Conservation (phyloP, 2,888 invertebrate species). For the Blera fallax region DNA sequence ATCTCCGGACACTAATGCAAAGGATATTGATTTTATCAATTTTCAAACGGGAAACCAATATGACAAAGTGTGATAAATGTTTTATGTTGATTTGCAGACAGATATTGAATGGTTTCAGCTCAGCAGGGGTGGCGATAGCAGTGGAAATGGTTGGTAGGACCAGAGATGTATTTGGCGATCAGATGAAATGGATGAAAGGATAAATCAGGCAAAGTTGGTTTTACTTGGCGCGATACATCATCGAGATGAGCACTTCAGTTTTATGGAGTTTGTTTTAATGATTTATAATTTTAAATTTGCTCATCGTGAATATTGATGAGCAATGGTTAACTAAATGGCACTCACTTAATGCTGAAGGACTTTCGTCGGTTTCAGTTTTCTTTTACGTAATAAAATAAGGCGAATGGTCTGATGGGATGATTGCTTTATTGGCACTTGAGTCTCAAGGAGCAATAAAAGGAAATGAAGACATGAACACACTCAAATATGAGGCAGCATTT, state of each 20-base stretch:
- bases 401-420: background rate
- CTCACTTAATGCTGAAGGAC: background rate
- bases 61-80: conserved; percentile 73
- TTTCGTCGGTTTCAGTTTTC: background rate
- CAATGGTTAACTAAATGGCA: background rate
- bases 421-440: background rate
- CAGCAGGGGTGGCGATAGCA: background rate
- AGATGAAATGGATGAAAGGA: conserved; percentile 40
- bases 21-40: conserved; percentile 72
- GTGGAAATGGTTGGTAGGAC: background rate
- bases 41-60: conserved; percentile 70
- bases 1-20: conserved; percentile 64
- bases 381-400: background rate
- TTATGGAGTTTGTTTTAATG: conserved; percentile 31
- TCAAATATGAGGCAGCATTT: too few relatives aligned
- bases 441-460: background rate
- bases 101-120: conserved; percentile 43
- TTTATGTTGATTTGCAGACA: conserved; percentile 70
- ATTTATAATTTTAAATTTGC: conserved; percentile 35
- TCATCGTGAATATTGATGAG: background rate
- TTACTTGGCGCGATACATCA: conserved; percentile 42
- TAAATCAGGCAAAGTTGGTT: conserved; percentile 55
- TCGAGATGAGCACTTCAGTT: conserved; percentile 37
- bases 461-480: too few relatives aligned
- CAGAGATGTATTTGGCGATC: conserved; percentile 13